Evolutionary conservation across 2,888 invertebrate species (phyloP).

Genomic region (Eurytoma adleriae): DNA sequence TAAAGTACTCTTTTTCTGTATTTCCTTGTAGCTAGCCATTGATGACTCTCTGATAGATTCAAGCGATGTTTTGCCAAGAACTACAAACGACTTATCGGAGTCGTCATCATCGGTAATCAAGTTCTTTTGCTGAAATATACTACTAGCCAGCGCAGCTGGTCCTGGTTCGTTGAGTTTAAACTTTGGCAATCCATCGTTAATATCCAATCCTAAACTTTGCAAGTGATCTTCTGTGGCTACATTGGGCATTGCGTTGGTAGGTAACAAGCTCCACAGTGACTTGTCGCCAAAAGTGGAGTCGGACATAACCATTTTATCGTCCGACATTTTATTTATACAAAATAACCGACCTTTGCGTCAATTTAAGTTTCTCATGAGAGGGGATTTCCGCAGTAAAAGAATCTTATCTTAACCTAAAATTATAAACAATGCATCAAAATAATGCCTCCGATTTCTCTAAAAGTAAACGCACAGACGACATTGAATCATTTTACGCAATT

Average conservation of each 20-base stretch:
- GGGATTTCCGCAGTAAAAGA: too few species aligned
- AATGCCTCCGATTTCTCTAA: too few species aligned
- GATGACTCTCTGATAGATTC: constrained; percentile 65
- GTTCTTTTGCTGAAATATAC: constrained; percentile 56
- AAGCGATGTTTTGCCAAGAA: constrained; percentile 67
- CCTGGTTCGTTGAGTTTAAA: constrained; percentile 65
- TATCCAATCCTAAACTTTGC: constrained; percentile 63
- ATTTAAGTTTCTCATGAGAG: not conserved
- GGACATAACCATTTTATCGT: constrained; percentile 1
- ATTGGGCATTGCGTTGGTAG: not conserved
- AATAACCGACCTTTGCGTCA: not conserved
- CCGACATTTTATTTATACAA: not conserved
- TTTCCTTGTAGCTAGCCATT: constrained; percentile 66
- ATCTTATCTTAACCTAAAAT: too few species aligned
- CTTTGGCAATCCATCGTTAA: constrained; percentile 63
- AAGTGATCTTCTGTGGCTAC: constrained; percentile 58
- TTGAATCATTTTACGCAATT: too few species aligned
- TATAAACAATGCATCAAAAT: too few species aligned
- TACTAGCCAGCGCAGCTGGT: constrained; percentile 54
- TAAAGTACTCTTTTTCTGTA: constrained; percentile 65
- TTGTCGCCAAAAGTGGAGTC: constrained; percentile 32
- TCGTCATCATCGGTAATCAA: constrained; percentile 48
- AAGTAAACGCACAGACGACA: too few species aligned
- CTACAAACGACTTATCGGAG: constrained; percentile 69
- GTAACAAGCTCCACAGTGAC: constrained; percentile 41